Evolutionary conservation across 2,888 invertebrate genomes (phyloP), one percentile per base, ranked within the genome.

Genomic region (Papilio protenor): DNA sequence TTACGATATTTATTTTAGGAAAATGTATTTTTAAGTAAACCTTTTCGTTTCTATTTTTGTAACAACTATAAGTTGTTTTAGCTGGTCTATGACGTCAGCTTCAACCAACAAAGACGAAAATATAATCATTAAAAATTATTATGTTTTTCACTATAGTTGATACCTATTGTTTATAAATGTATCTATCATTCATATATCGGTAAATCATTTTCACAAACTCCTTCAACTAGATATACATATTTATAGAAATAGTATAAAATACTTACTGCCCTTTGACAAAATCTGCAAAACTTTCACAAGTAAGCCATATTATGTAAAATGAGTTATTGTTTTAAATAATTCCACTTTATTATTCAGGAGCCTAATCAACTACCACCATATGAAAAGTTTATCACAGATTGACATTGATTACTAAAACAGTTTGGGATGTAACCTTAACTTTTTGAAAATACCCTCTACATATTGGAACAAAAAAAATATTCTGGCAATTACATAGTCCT

Each of bases 1-100:
- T 86, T 83, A 84, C 87, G 83, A 84, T 93, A 94, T 93, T 94
- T 94, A 93, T 93, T 93, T 85, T 92, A 93, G 91, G 90, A 85
- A 88, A 89, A 89, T 88, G 81, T 88, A 88, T 86, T 88, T 87
- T 82, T 91, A 91, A 92, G 91, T 86, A 87, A 86, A 84, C 84
- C 87, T 69, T 84, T 87, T 82, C 87, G 89, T 88, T 86, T 88
- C 93, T 94, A 88, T 87, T 83, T 83, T 85, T 27, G 83, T 88
- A 85, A 82, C 81, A 85, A 83, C 79, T 64, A 59, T 77, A 77
- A 79, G 70, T 80, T 81, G 76, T 76, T 73, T 69, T 80, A 79
- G 77, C 80, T 82, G 83, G 83, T 86, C 84, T 84, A 84, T 83
- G 83, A 84, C 84, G 82, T 85, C 83, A 87, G 86, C 85, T 84